These are phyloP conservation scores for Xanthia icteritia DNA, from an alignment of 2,888 invertebrate species.

Conservation along the genomic window DNA sequence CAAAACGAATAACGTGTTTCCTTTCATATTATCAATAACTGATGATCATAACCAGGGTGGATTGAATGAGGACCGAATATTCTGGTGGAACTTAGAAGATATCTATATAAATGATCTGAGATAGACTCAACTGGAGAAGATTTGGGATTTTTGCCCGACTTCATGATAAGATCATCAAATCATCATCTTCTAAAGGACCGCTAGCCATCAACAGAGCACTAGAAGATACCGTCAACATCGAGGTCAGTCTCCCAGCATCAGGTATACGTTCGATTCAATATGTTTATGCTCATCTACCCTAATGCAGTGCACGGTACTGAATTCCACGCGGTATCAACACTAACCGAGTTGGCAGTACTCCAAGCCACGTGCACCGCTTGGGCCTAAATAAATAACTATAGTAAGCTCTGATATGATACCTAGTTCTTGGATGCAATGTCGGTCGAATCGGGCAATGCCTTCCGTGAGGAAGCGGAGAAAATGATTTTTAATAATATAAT, in stretches of 20 bases:
- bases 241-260: constrained; percentile 20
- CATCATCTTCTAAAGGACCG: background rate
- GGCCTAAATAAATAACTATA: constrained; percentile 55
- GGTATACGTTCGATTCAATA: constrained; percentile 47
- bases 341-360: constrained; percentile 60
- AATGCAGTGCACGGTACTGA: constrained; percentile 54
- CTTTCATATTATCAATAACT: background rate
- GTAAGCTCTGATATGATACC: constrained; percentile 34
- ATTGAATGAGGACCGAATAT: background rate
- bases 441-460: constrained; percentile 1
- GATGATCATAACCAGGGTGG: background rate
- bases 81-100: background rate
- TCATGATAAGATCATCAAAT: background rate
- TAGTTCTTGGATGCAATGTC: constrained; percentile 22
- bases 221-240: background rate
- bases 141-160: background rate
- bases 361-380: constrained; percentile 59
- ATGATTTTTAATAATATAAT: background rate
- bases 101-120: too few relatives aligned
- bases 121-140: background rate
- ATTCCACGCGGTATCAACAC: constrained; percentile 61
- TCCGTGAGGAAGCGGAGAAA: background rate
- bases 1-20: background rate
- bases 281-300: constrained; percentile 53
- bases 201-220: too few relatives aligned